Base-by-base conservation (phyloP, 2,888 invertebrate genomes). In the Stenodera caucasica region DNA sequence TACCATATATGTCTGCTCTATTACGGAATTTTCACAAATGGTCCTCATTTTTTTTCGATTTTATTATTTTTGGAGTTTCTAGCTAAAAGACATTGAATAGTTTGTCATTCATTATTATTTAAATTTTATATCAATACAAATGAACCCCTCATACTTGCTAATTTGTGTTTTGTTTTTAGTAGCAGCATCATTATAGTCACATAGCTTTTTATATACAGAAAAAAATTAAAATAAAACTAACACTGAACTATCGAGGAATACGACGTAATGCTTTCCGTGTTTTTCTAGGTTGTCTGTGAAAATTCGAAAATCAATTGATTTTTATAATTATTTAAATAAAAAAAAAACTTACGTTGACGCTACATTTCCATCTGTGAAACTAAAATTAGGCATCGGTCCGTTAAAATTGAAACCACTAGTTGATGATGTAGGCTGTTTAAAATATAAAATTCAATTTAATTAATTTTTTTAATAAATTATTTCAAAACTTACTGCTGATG, bases 241-340 rank as follows among this genome's bases (percentile, higher is more conserved):
- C 54, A 58, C 45, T 45, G 26, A 69, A 75, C 76, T 77, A 76
- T 77, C 76, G 79, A 50, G 75, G 77, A 50, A 63, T 78, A 72
- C 83, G 77, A 67, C 84, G 76, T 14, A 82, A 73, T 57, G 83
- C 84, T 71, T 79, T 81, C 69, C 81, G 82, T 61, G 83, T 80
- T 73, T 80, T 83, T 58, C 82, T 75, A 64, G 67, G 74, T 7
- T 75, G 71, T 35, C 77, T 77, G 60, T 35, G 74, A 49, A 65
- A 58, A 40, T 53, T 51, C 15, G 59, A 59, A 11, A 56, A 37
- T 52, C 6, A 29, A 23, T 6, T 12, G 12, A 26, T 29, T 52
- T 9, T 30, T 4, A 3, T 4, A 30, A 52, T 52, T 52, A 15
- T 51, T n/a, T 6, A 49, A 7, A n/a, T n/a, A 65, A 57, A 61